Conservation (phyloP, 2,888 invertebrate genomes). For the Lydus trimaculatus region DNA sequence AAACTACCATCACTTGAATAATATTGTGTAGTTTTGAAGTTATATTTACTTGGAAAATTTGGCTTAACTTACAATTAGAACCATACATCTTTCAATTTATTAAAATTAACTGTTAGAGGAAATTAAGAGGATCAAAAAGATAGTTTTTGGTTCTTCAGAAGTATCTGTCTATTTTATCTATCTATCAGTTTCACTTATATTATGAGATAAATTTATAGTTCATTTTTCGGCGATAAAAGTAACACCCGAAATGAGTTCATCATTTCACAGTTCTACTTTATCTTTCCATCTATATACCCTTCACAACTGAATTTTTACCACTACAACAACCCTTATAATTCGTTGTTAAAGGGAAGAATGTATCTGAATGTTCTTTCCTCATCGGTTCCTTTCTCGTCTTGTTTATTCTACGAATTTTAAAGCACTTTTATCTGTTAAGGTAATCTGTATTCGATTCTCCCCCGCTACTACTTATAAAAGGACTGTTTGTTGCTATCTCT, state of each 20-base stretch:
- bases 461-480: conserved; percentile 34
- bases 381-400: background rate
- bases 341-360: background rate
- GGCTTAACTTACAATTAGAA: too few relatives aligned
- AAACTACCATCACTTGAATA: background rate
- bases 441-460: conserved; percentile 47
- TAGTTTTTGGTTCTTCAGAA: background rate
- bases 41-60: too few relatives aligned
- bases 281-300: background rate
- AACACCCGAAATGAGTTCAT: conserved; percentile 5
- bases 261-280: background rate
- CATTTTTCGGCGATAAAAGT: background rate
- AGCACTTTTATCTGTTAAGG: conserved; percentile 50
- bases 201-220: background rate
- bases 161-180: background rate
- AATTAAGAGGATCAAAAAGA: too few relatives aligned
- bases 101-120: background rate
- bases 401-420: conserved; percentile 50
- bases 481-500: conserved; percentile 22
- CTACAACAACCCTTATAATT: background rate
- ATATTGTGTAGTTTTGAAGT: too few relatives aligned
- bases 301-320: background rate
- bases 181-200: background rate
- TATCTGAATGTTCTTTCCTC: background rate
- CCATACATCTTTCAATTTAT: too few relatives aligned